phyloP scores from a whole-genome alignment of 2,888 invertebrate species.

The Lydus trimaculatus region DNA sequence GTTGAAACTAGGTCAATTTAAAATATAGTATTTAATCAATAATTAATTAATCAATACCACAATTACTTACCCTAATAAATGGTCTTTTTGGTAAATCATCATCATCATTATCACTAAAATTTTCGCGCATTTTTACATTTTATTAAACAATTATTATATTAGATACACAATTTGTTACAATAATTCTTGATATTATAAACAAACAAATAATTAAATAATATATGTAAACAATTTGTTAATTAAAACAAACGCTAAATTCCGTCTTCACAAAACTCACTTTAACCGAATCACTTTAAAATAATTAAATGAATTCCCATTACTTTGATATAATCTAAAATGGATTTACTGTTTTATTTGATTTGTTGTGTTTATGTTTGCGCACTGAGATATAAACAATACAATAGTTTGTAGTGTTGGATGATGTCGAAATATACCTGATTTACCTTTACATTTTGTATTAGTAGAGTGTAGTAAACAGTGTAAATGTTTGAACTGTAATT shows the following conservation, averaged over 20 bases:
- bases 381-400: conserved; percentile 4
- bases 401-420: neutral
- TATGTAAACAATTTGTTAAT: too few species aligned
- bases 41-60: neutral
- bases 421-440: conserved; percentile 1
- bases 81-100: conserved; percentile 37
- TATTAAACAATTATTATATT: neutral
- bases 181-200: neutral
- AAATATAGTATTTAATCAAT: neutral
- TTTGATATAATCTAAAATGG: neutral
- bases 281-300: neutral
- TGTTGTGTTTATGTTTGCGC: conserved; percentile 4
- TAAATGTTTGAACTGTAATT: neutral
- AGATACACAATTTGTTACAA: neutral
- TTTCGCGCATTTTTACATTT: conserved; percentile 20
- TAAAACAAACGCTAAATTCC: neutral
- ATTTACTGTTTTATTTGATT: conserved; percentile 5
- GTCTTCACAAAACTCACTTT: neutral
- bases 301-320: neutral
- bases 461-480: neutral
- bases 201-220: too few species aligned
- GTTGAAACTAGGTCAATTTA: neutral
- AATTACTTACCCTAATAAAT: conserved; percentile 40
- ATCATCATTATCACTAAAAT: conserved; percentile 34
- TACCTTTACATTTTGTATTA: conserved; percentile 5